Evolutionary conservation across 2,888 invertebrate species (phyloP).

Genomic region (Drosophila yooni): DNA sequence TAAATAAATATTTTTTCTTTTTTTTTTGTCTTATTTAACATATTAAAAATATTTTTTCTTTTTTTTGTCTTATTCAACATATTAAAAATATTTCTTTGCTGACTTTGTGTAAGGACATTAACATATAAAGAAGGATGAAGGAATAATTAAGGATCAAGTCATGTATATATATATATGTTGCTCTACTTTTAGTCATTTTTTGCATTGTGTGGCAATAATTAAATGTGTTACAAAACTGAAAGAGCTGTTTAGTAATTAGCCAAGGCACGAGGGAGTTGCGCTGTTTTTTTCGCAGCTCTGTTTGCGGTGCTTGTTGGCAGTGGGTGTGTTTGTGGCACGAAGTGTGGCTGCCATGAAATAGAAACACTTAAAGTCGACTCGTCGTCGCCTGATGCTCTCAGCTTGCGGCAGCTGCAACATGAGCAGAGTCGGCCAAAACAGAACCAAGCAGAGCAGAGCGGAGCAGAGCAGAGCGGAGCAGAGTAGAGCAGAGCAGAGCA

Average conservation of each 20-base stretch:
- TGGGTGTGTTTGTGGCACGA: neutral
- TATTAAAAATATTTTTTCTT: too few relatives aligned
- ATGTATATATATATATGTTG: neutral
- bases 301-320: conserved; percentile 17
- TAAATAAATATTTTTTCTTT: too few relatives aligned
- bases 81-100: too few relatives aligned
- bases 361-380: conserved; percentile 56
- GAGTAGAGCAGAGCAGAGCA: neutral
- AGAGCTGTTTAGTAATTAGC: conserved; percentile 69
- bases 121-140: too few relatives aligned
- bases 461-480: neutral
- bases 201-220: neutral
- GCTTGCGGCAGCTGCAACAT: conserved; percentile 21
- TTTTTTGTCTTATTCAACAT: too few relatives aligned
- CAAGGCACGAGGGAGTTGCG: conserved; percentile 59
- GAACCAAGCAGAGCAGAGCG: accelerated
- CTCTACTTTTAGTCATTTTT: neutral
- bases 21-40: too few relatives aligned
- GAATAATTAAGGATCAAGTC: neutral
- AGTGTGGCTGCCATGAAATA: conserved; percentile 49
- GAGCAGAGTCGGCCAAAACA: neutral
- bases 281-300: conserved; percentile 20
- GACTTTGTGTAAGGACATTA: too few relatives aligned
- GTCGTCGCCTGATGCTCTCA: conserved; percentile 44
- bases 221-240: conserved; percentile 64